Evolutionary conservation across 2,797 vertebrate genomes (phyloP).

Genomic region (Mormyrops boulengeri): DNA sequence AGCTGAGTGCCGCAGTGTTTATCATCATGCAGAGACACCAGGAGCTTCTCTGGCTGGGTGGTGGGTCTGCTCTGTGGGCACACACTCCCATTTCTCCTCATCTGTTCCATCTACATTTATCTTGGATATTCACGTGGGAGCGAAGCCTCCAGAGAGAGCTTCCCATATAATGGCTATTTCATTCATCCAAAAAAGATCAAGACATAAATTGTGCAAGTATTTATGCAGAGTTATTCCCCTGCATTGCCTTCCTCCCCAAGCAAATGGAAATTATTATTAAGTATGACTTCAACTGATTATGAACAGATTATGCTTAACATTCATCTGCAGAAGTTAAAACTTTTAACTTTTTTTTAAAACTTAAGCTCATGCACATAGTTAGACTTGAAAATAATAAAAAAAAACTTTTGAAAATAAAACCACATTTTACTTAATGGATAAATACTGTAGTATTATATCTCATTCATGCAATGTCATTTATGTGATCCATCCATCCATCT

Average conservation of each 20-base stretch:
- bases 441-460: not conserved
- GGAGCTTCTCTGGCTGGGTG: not conserved
- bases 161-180: not conserved
- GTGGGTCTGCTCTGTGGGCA: not conserved
- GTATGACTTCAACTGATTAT: slow-evolving; percentile 1
- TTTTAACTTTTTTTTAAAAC: not conserved
- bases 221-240: not conserved
- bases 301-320: not conserved
- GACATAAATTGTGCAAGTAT: not conserved
- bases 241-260: not conserved
- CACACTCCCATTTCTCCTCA: not conserved
- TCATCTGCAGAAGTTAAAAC: not conserved
- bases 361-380: not conserved
- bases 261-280: not conserved
- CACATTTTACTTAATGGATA: not conserved
- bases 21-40: slow-evolving; percentile 1
- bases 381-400: not conserved
- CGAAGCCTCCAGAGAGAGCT: not conserved
- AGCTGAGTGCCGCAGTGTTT: not conserved
- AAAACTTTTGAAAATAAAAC: not conserved
- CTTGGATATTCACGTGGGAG: not conserved
- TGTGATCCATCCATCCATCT: not conserved
- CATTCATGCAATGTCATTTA: not conserved
- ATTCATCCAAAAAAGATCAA: not conserved
- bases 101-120: slow-evolving; percentile 15